phyloP scores from a whole-genome alignment of 2,113 vertebrate species.

The Prionailurus bengalensis region DNA sequence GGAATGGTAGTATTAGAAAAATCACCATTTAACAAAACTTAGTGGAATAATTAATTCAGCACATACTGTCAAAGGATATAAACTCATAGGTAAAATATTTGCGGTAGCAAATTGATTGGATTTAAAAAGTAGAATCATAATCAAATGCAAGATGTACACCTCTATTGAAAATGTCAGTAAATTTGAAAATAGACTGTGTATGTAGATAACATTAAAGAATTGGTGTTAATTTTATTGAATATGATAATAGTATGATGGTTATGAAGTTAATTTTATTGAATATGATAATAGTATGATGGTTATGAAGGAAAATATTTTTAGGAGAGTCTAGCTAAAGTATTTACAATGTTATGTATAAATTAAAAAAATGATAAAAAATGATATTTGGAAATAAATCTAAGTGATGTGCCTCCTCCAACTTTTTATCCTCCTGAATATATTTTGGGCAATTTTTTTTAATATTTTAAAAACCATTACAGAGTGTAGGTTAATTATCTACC shows the following conservation, averaged over 20 bases:
- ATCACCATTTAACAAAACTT: neutral
- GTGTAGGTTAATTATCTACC: neutral
- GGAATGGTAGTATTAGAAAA: neutral
- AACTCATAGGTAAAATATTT: neutral
- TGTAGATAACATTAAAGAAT: neutral
- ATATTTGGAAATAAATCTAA: neutral
- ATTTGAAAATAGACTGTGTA: neutral
- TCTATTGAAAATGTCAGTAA: neutral
- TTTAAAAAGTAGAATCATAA: neutral
- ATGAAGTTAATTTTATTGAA: neutral
- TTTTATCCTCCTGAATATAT: neutral
- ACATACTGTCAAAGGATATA: neutral
- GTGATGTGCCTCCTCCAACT: neutral
- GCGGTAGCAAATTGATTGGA: neutral
- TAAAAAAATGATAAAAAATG: neutral
- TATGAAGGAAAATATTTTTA: neutral
- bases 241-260: neutral
- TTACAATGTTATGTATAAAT: neutral
- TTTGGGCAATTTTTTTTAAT: neutral
- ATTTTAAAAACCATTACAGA: neutral
- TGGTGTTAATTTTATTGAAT: neutral
- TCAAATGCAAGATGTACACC: neutral
- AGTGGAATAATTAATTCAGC: conserved; percentile 14
- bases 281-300: neutral
- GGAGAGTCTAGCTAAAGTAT: neutral